phyloP scores from a whole-genome alignment of 2,113 vertebrate species.

The Copsychus sechellarum region DNA sequence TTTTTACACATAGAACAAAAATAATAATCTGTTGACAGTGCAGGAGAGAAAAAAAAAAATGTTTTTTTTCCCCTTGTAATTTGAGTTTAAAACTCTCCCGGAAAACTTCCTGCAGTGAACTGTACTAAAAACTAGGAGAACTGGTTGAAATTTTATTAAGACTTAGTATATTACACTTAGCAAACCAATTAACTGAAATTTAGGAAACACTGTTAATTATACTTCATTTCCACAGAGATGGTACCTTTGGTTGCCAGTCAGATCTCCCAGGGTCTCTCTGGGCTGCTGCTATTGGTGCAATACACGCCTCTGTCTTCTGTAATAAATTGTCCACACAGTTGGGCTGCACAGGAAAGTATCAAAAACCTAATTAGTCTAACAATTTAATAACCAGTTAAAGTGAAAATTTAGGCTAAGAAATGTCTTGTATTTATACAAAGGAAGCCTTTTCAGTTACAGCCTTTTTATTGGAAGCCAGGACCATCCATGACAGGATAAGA shows the following conservation, averaged over 20 bases:
- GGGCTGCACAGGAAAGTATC: slow-evolving; percentile 11
- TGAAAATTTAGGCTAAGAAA: neutral
- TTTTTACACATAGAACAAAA: neutral
- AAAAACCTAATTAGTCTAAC: neutral
- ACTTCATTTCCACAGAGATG: neutral
- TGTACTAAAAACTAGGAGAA: neutral
- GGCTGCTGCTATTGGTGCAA: neutral
- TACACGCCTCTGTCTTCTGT: neutral
- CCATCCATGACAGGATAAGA: neutral
- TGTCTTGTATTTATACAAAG: neutral
- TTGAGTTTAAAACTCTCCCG: neutral
- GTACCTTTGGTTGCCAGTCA: slow-evolving; percentile 49
- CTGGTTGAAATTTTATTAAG: neutral
- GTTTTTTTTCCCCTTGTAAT: accelerated
- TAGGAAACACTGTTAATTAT: neutral
- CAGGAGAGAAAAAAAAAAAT: neutral
- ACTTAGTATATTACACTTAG: neutral
- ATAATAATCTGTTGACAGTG: neutral
- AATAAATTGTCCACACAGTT: neutral
- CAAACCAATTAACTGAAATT: neutral
- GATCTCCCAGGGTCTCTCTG: neutral
- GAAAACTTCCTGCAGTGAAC: neutral
- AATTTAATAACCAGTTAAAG: neutral
- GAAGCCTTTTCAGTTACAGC: neutral
- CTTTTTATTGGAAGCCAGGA: neutral